Percentiles rank a stretch among this genome's conserved stretches.
These are phyloP conservation scores for Anniella stebbinsi DNA, from an alignment of 2,797 vertebrate genomes.

Conservation along the genomic window DNA sequence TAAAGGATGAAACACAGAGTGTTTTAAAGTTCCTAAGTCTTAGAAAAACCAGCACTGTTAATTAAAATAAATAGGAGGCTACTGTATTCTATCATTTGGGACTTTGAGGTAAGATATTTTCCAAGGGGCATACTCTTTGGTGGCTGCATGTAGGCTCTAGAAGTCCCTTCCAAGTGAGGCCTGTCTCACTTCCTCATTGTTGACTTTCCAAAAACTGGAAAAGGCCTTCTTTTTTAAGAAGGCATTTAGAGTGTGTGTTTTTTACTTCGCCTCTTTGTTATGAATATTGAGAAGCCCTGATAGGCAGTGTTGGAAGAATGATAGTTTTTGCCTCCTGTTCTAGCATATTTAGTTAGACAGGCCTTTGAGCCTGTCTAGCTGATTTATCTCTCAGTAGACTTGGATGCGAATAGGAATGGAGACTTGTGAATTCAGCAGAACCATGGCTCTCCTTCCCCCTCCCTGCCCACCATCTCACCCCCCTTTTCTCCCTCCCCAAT, in stretches of 20 bases:
- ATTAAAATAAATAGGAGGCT: neutral
- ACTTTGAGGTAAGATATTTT: neutral
- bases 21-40: neutral
- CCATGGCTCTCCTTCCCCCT: neutral
- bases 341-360: too few relatives aligned
- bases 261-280: neutral
- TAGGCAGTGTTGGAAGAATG: too few relatives aligned
- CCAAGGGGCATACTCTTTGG: neutral
- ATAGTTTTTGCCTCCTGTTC: neutral
- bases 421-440: too few relatives aligned
- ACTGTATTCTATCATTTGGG: neutral
- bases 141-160: neutral
- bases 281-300: too few relatives aligned
- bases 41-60: neutral
- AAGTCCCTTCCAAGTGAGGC: neutral
- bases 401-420: too few relatives aligned
- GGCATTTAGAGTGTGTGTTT: neutral
- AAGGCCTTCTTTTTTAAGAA: neutral
- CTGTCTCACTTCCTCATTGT: neutral
- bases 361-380: too few relatives aligned
- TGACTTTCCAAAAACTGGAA: neutral
- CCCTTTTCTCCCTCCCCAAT: neutral
- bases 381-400: too few relatives aligned
- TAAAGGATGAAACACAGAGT: neutral
- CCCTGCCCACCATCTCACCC: neutral